Conservation (phyloP, 1,140 invertebrate species). For the Drosophila kohkoa region DNA sequence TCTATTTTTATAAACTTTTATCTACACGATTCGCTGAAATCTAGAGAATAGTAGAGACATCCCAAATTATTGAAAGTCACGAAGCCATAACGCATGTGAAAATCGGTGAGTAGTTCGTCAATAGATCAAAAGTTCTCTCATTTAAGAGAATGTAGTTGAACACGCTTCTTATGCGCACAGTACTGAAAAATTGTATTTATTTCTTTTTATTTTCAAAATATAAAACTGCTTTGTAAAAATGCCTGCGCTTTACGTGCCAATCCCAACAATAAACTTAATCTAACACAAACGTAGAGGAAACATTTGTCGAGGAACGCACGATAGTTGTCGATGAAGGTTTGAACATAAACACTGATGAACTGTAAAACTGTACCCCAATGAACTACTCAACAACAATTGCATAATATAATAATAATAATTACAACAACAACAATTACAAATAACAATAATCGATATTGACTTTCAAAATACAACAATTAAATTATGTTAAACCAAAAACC, state of each 20-base stretch:
- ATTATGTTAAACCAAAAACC: slow-evolving; percentile 60
- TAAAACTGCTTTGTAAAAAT: slow-evolving; percentile 63
- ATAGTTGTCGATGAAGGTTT: slow-evolving; percentile 84
- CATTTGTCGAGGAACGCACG: slow-evolving; percentile 84
- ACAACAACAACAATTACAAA: slow-evolving; percentile 20
- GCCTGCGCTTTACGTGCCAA: slow-evolving; percentile 69
- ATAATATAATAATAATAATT: slow-evolving; percentile 58
- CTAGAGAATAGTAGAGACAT: slow-evolving; percentile 84
- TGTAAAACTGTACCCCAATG: slow-evolving; percentile 75
- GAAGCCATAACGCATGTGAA: slow-evolving; percentile 84
- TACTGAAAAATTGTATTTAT: slow-evolving; percentile 53
- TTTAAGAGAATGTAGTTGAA: background rate
- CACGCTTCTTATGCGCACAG: slow-evolving; percentile 13
- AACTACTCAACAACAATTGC: slow-evolving; percentile 76
- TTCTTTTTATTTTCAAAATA: slow-evolving; percentile 65
- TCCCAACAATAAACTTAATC: slow-evolving; percentile 58
- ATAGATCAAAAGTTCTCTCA: background rate
- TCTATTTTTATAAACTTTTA: slow-evolving; percentile 52
- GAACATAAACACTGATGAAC: slow-evolving; percentile 82
- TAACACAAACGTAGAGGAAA: slow-evolving; percentile 77
- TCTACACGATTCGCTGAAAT: slow-evolving; percentile 62
- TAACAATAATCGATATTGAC: slow-evolving; percentile 77
- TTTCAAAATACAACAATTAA: slow-evolving; percentile 75
- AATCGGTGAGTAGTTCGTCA: slow-evolving; percentile 72
- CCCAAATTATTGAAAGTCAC: slow-evolving; percentile 81